Percentiles rank a stretch among this genome's conserved stretches.
Evolutionary conservation across 2,888 invertebrate species (phyloP).

Genomic region (Eutolmus rufibarbis): DNA sequence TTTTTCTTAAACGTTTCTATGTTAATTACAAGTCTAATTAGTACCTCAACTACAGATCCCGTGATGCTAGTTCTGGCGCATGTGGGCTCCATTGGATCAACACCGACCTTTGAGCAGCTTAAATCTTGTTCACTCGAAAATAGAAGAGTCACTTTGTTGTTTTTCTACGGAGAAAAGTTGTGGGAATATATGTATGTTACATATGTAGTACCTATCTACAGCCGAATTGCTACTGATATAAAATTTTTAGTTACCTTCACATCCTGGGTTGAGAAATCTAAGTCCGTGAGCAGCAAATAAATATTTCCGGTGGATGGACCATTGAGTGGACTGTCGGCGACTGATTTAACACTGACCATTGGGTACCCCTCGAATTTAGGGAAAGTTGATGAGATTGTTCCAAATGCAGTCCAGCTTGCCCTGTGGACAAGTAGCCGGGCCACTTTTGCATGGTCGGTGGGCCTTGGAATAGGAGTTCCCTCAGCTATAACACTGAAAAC

Average conservation of each 20-base stretch:
- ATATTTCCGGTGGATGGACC: constrained; percentile 58
- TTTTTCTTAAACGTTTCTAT: neutral
- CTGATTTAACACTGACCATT: constrained; percentile 61
- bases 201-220: neutral
- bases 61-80: constrained; percentile 56
- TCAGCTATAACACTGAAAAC: neutral
- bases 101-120: constrained; percentile 52
- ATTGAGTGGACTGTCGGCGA: constrained; percentile 55
- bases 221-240: neutral
- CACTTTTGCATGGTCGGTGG: constrained; percentile 57
- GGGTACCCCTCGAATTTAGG: constrained; percentile 55
- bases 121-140: constrained; percentile 58
- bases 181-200: neutral
- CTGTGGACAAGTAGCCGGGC: constrained; percentile 59
- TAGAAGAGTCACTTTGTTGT: constrained; percentile 58
- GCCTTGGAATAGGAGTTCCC: neutral
- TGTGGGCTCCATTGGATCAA: constrained; percentile 62
- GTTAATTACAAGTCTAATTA: neutral
- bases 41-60: constrained; percentile 53
- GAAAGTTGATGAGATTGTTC: constrained; percentile 57
- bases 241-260: constrained; percentile 33
- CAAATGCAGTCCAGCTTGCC: constrained; percentile 59
- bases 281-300: constrained; percentile 58
- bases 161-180: constrained; percentile 50
- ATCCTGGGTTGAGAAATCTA: constrained; percentile 61